Base-by-base conservation (phyloP, 2,888 invertebrate species). In the Hartigia nigra region DNA sequence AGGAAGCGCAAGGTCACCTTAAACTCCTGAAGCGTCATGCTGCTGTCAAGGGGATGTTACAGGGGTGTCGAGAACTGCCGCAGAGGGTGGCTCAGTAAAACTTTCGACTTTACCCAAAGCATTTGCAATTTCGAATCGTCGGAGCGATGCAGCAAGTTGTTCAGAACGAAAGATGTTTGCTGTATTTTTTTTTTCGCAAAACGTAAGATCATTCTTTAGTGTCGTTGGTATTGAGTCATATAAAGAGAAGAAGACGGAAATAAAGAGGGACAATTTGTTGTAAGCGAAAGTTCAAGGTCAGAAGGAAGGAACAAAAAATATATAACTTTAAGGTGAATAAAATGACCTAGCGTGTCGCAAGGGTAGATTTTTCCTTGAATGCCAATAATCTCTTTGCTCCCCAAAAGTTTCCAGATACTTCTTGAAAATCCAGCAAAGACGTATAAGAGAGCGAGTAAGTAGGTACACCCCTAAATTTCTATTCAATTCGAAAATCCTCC, bases 1-100 rank as follows among this genome's bases (percentile, higher is more conserved):
- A 37, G 37, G 69, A 37, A 69, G 76, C 78, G 34, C 55, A 36
- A 55, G 55, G 55, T 55, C 55, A 55, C 55, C 55, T 55, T 55
- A 55, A 55, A 55, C 55, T 23, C 55, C 9, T 55, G 23, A 9
- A 9, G 23, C 23, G 23, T 5, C 23, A 9, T 23, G 23, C 23
- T 2, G 9, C 5, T 23, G 23, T 55, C 23, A 23, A 9, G 55
- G 23, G 55, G 23, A 55, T 55, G 23, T 9, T 23, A 9, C 2
- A 23, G 23, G 23, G 55, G 55, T 55, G 55, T 23, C 55, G 55
- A 1, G 23, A 23, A 9, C 55, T 55, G 55, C 23, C 55, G 9
- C 2, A 23, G 14, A 14, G 23, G 55, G 23, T 55, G 55, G 23
- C 23, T 55, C 23, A 23, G 55, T 55, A 5, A 55, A 55, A 55